Base-by-base conservation (phyloP, 2,797 vertebrate genomes). In the Pyrocephalus nanus region DNA sequence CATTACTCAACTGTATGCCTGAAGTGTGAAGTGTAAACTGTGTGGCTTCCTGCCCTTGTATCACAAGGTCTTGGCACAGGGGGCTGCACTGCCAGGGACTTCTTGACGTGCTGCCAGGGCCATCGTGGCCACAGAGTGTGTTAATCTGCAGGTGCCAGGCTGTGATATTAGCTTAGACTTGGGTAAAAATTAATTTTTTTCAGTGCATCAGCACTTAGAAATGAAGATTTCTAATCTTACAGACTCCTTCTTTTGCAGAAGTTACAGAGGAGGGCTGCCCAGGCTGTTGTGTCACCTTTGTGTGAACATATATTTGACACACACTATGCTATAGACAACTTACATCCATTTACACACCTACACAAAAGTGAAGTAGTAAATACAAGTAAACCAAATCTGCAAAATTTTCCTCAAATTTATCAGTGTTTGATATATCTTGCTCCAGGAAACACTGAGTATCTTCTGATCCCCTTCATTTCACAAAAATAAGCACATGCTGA, bases 1-100 rank as follows among this genome's bases (percentile, higher is more conserved):
- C 25, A 15, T 65, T 72, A 84, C 57, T 47, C n/a, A 54, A 48
- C 42, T 60, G 48, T 13, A 0, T 38, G 70, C 29, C 15, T 74
- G 36, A 73, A 74, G 54, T 47, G 58, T 23, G 62, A 88, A 84
- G 38, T 36, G 62, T 53, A 4, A 40, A 40, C 50, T 15, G 25
- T 0, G 3, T 71, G 72, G 32, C 17, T 36, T 72, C 76, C 45
- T 72, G 58, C 38, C 54, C 34, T 61, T 53, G 2, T 14, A 57
- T 42, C 61, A 21, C 19, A 6, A 43, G 51, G n/a, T 38, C 38
- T 65, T 0, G 1, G 71, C 50, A 10, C 43, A 36, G 34, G 66
- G 32, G 19, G 53, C 13, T 0, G 0, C 29, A 1, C 17, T 58
- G 57, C 64, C 54, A 25, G 64, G 67, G 47, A 3, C 30, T 26